These are phyloP conservation scores for Mohoua ochrocephala DNA, from an alignment of 2,113 vertebrate genomes.

Conservation along the genomic window DNA sequence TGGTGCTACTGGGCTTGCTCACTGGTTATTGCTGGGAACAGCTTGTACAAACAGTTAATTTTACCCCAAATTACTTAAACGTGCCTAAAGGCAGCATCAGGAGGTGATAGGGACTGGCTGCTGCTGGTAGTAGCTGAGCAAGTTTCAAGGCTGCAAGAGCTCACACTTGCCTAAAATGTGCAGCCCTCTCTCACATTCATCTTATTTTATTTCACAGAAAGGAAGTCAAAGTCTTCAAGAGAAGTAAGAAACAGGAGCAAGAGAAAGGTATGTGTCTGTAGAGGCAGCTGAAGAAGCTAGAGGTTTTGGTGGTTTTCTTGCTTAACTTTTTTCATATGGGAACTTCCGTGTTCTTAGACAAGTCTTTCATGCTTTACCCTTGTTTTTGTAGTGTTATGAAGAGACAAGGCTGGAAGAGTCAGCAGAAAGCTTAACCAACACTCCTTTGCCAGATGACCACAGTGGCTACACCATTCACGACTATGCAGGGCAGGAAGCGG, in stretches of 20 bases:
- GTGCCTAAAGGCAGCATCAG: background rate
- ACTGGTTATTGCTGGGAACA: background rate
- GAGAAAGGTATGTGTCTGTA: slow-evolving; percentile 77
- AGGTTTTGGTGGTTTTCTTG: slow-evolving; percentile 40
- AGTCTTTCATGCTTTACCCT: background rate
- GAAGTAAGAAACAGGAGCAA: slow-evolving; percentile 72
- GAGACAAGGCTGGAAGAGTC: slow-evolving; percentile 64
- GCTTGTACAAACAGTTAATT: background rate
- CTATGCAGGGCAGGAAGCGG: slow-evolving; percentile 75
- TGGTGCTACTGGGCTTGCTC: background rate
- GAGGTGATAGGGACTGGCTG: background rate
- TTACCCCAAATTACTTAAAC: background rate
- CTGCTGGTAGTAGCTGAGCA: background rate
- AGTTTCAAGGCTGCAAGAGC: background rate
- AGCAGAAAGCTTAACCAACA: slow-evolving; percentile 71
- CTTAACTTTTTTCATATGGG: background rate
- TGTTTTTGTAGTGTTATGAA: slow-evolving; percentile 21
- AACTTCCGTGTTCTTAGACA: background rate
- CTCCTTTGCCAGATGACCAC: slow-evolving; percentile 70
- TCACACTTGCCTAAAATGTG: background rate
- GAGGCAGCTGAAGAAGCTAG: background rate
- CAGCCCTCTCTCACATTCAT: background rate
- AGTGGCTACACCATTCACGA: slow-evolving; percentile 48
- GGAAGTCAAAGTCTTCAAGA: slow-evolving; percentile 74
- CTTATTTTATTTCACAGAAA: slow-evolving; percentile 72